phyloP scores from a whole-genome alignment of 2,888 invertebrate species.

The Tetheella fluctuosa region DNA sequence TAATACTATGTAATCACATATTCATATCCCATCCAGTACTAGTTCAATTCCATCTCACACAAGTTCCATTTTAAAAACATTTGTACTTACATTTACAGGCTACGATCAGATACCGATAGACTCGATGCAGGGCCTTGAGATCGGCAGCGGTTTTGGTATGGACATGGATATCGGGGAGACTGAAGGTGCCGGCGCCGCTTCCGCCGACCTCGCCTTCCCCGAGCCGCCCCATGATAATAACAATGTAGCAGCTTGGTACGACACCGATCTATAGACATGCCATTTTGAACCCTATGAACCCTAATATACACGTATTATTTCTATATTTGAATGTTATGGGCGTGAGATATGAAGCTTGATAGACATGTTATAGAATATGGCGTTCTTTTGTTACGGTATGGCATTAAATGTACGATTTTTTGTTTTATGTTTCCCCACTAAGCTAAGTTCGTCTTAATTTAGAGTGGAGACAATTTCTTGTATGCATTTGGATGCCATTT shows the following conservation, averaged over 20 bases:
- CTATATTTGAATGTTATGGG: neutral
- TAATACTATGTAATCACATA: too few species aligned
- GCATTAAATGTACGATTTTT: constrained; percentile 12
- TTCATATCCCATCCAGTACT: too few species aligned
- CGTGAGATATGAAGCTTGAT: neutral
- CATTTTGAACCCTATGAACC: neutral
- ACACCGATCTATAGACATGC: constrained; percentile 92
- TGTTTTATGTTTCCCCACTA: constrained; percentile 45
- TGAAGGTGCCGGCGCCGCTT: constrained; percentile 90
- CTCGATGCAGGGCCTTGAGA: constrained; percentile 97
- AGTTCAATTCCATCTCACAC: neutral
- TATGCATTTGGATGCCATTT: constrained; percentile 13
- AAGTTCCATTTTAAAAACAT: neutral
- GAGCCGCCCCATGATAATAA: constrained; percentile 95
- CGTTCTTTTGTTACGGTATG: neutral
- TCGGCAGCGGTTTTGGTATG: constrained; percentile 94
- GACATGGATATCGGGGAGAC: constrained; percentile 96
- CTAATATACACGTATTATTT: neutral
- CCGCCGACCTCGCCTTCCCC: constrained; percentile 91
- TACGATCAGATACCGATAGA: constrained; percentile 99
- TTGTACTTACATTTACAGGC: constrained; percentile 83
- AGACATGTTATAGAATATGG: neutral
- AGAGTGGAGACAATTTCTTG: constrained; percentile 43
- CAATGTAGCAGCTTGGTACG: constrained; percentile 98
- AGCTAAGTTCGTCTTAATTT: constrained; percentile 59